Percentiles rank a stretch among this genome's conserved stretches.
Evolutionary conservation across 1,140 invertebrate genomes (phyloP).

Genomic region (honey bee (Apis mellifera)): Amel_HAv3.1 CM009934.2:13022501-13023000

Average conservation of each 20-base stretch:
- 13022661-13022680: slow-evolving; percentile 60
- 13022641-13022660: slow-evolving; percentile 79
- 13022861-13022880: slow-evolving; percentile 29
- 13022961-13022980: slow-evolving; percentile 74
- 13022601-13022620: slow-evolving; percentile 82
- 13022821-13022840: slow-evolving; percentile 37
- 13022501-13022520: slow-evolving; percentile 77
- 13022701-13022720: slow-evolving; percentile 44
- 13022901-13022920: slow-evolving; percentile 74
- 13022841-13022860: slow-evolving; percentile 36
- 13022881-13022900: slow-evolving; percentile 26
- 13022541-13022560: slow-evolving; percentile 81
- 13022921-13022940: slow-evolving; percentile 76
- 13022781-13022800: slow-evolving; percentile 47
- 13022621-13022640: slow-evolving; percentile 82
- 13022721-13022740: slow-evolving; percentile 17
- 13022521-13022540: slow-evolving; percentile 83
- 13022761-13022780: slow-evolving; percentile 55
- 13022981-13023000: slow-evolving; percentile 79
- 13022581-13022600: slow-evolving; percentile 81
- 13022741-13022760: slow-evolving; percentile 47
- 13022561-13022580: slow-evolving; percentile 82
- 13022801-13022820: no score
- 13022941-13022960: slow-evolving; percentile 65
- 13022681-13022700: slow-evolving; percentile 50